Evolutionary conservation across 2,888 invertebrate species (phyloP).

Genomic region (Cheilosia urbana): DNA sequence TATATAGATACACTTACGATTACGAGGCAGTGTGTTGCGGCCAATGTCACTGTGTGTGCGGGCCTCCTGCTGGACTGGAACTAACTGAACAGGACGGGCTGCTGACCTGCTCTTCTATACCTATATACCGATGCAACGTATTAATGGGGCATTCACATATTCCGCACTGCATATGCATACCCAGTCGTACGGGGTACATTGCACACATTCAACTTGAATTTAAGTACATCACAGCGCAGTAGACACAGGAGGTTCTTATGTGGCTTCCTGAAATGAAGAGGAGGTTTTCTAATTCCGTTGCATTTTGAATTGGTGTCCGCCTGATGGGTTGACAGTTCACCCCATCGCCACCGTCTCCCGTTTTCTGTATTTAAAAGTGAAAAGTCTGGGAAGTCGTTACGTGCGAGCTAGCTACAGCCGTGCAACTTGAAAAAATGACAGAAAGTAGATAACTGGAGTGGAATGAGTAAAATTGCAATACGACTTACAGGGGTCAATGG

Average conservation of each 20-base stretch:
- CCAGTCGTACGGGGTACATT: neutral
- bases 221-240: constrained; percentile 26
- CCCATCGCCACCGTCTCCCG: too few relatives aligned
- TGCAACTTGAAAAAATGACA: constrained; percentile 54
- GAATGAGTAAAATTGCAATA: constrained; percentile 59
- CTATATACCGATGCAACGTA: constrained; percentile 15
- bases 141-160: constrained; percentile 55
- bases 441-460: constrained; percentile 57
- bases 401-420: constrained; percentile 1
- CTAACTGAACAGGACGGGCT: constrained; percentile 42
- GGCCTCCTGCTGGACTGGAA: constrained; percentile 20
- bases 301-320: constrained; percentile 40
- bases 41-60: constrained; percentile 40
- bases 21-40: neutral
- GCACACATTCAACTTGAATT: constrained; percentile 19
- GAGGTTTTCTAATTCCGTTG: constrained; percentile 67
- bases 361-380: constrained; percentile 28
- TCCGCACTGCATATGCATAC: constrained; percentile 12
- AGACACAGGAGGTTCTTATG: constrained; percentile 62
- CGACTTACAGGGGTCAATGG: constrained; percentile 50
- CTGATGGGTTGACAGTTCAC: constrained; percentile 5
- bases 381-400: constrained; percentile 47
- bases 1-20: neutral
- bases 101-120: constrained; percentile 43
- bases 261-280: constrained; percentile 71